Conservation (phyloP, 2,888 invertebrate species). For the Schizaphis graminum region DNA sequence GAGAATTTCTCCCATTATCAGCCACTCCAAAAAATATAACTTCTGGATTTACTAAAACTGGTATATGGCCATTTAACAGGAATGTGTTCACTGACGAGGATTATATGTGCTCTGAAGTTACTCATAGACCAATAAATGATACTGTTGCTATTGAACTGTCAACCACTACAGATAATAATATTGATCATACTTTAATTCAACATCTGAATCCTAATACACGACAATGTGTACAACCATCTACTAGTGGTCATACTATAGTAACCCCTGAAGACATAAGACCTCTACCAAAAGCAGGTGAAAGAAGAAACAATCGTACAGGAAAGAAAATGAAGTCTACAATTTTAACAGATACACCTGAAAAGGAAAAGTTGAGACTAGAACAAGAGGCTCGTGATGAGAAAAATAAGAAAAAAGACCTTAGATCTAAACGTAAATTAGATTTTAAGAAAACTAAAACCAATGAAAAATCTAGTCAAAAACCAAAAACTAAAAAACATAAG, state of each 20-base stretch:
- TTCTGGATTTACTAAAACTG: slow-evolving; percentile 23
- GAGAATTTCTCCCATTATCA: slow-evolving; percentile 31
- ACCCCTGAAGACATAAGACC: slow-evolving; percentile 26
- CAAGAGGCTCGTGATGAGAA: too few relatives aligned
- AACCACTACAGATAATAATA: slow-evolving; percentile 11
- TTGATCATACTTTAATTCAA: slow-evolving; percentile 7
- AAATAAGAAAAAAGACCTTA: background rate
- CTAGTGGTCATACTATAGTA: slow-evolving; percentile 15
- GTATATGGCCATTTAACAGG: slow-evolving; percentile 19
- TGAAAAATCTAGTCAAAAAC: slow-evolving; percentile 2
- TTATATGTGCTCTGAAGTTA: slow-evolving; percentile 28
- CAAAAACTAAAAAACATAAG: slow-evolving; percentile 26
- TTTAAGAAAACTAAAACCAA: slow-evolving; percentile 12
- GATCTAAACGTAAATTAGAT: slow-evolving; percentile 20
- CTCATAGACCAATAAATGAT: slow-evolving; percentile 24
- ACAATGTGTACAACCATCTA: slow-evolving; percentile 7
- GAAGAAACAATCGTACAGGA: background rate
- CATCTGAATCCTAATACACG: background rate
- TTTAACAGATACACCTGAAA: slow-evolving; percentile 16
- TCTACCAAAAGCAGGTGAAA: slow-evolving; percentile 30
- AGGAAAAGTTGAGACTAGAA: background rate
- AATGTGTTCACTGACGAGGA: background rate
- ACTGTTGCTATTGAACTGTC: slow-evolving; percentile 23
- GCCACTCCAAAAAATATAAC: slow-evolving; percentile 26
- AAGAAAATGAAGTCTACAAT: slow-evolving; percentile 29